Base-by-base conservation (phyloP, 2,888 invertebrate genomes). In the Chymomyza procnemis region DNA sequence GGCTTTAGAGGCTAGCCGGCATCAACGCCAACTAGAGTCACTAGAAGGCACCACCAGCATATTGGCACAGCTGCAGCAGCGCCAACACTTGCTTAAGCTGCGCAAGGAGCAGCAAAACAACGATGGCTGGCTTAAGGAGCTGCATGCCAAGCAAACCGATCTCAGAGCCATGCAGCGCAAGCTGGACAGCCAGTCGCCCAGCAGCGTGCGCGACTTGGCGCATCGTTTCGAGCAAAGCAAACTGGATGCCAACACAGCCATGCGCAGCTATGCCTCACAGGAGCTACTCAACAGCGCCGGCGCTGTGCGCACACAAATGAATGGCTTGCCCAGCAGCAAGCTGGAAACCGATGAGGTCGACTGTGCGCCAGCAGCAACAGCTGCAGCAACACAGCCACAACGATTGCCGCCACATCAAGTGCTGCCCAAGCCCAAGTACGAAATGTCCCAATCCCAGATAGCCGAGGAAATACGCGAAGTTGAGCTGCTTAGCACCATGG, bases 81-180 rank as follows among this genome's bases (percentile, higher is more conserved):
- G 94, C 62, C 93, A 93, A 88, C 93, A 94, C 80, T 92, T 94
- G 58, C 91, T 90, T 55, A 90, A 88, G 67, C 71, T 89, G 81
- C 88, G 90, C 68, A 90, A 92, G 61, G 92, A 92, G 64, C 91
- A 92, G 30, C 90, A 91, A 12, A 76, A 91, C 50, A 88, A 88
- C 80, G 73, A 75, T 50, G 54, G 93, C 12, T 96, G 96, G 95
- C 89, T 96, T 14, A 93, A 94, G 80, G 96, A 97, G 89, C 89
- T 96, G 41, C 96, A 96, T 90, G 94, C 95, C 0, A 96, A 95
- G 89, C 95, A 96, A 91, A 94, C 93, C 5, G 93, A 94, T 65
- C 90, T 94, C 66, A 91, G 92, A 79, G 92, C 91, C 71, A 72
- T 74, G 58, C 85, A 85, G 57, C 79, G 78, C 52, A 71, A 79